Evolutionary conservation across 2,113 vertebrate species (phyloP), one percentile per base, ranked within the genome.

Genomic region (Oxygymnocypris stewartii): DNA sequence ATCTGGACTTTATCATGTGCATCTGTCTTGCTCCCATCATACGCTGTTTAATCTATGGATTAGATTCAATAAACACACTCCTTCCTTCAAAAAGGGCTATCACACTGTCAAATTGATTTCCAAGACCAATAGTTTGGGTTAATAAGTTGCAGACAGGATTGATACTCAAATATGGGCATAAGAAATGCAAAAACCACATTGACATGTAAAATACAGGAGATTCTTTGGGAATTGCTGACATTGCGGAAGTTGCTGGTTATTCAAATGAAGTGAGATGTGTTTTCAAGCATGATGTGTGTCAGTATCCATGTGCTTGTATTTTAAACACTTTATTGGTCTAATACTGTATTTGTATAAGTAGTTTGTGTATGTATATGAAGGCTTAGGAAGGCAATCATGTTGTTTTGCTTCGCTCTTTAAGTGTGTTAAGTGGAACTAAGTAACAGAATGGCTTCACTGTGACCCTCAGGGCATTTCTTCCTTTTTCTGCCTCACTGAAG

Each of bases 401-500:
- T 82, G 79, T 49, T 78, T 31, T 16, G 47, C 42, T 82, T 82
- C 31, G 73, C 73, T 76, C 57, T 84, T 7, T 77, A 51, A 73
- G 65, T 77, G 80, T 84, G 84, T 79, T 69, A 69, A 49, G 42
- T 69, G 80, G 63, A 82, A 69, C 61, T 69, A 51, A 82, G 44
- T 82, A 82, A 49, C 80, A 82, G 80, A 84, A 77, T 51, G 14
- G 28, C 80, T 51, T 75, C 57, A 61, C 51, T 61, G 23, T 10
- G 69, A 61, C 35, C 79, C 79, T 31, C 40, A 23, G 79, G 87
- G 71, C 79, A 73, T 67, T 61, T 40, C 76, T 88, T 35, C 10
- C 44, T 81, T n/a, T 11, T 75, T 80, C 76, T 80, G 42, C 42
- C 75, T 54, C 88, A 87, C 23, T 37, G 44, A 54, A 86, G 69